These are phyloP conservation scores for Anolis sagrei DNA, from an alignment of 2,113 vertebrate species.

Conservation along the genomic window DNA sequence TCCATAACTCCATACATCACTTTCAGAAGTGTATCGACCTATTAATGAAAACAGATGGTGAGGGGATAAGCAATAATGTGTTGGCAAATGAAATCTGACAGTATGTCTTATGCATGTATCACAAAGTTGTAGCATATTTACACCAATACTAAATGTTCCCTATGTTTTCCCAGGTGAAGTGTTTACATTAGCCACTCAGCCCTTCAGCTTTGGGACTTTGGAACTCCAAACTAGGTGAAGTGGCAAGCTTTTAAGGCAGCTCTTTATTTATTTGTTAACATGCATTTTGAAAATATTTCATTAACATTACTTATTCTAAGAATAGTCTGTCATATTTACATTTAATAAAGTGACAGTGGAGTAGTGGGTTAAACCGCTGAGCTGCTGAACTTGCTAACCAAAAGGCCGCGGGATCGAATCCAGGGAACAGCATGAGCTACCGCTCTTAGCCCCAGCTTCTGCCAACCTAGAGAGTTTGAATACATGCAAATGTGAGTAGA, in stretches of 20 bases:
- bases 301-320: too few relatives aligned
- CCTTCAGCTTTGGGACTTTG: neutral
- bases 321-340: too few relatives aligned
- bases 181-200: neutral
- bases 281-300: too few relatives aligned
- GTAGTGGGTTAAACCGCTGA: too few relatives aligned
- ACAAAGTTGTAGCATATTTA: neutral
- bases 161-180: neutral
- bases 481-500: too few relatives aligned
- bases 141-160: neutral
- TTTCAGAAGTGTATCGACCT: constrained; percentile 98
- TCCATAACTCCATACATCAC: constrained; percentile 97
- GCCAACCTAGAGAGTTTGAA: too few relatives aligned
- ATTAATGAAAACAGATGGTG: constrained; percentile 21
- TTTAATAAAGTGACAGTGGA: too few relatives aligned
- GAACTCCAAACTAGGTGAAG: neutral
- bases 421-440: too few relatives aligned
- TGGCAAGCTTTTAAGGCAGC: neutral
- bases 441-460: too few relatives aligned
- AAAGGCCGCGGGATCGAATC: too few relatives aligned
- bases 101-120: neutral
- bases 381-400: too few relatives aligned
- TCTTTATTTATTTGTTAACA: too few relatives aligned
- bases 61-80: neutral
- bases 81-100: neutral